Conservation (phyloP, 2,888 invertebrate genomes). For the Sesamia inferens region DNA sequence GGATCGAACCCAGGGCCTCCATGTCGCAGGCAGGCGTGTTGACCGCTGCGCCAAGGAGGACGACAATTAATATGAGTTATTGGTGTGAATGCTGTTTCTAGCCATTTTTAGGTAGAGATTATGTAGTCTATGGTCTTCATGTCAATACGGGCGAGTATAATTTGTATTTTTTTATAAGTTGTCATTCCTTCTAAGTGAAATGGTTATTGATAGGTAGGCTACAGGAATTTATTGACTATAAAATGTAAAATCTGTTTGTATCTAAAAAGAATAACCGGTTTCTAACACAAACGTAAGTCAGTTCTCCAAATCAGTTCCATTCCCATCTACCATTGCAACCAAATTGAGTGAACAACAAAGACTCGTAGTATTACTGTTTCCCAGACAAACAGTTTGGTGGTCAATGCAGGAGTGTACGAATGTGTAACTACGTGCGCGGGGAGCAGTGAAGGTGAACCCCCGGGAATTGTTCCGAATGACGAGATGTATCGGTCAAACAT, state of each 20-base stretch:
- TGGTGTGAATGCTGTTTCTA: conserved; percentile 40
- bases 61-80: too few species aligned
- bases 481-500: conserved; percentile 27
- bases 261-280: conserved; percentile 25
- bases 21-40: too few species aligned
- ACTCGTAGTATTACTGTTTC: conserved; percentile 64
- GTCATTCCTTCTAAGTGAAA: conserved; percentile 33
- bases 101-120: conserved; percentile 47
- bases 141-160: conserved; percentile 25
- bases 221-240: conserved; percentile 24
- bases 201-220: conserved; percentile 19
- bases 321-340: conserved; percentile 14
- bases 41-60: too few species aligned
- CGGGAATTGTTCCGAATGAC: conserved; percentile 16
- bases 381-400: conserved; percentile 68
- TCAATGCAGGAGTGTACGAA: conserved; percentile 52
- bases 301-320: background rate
- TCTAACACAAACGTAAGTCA: conserved; percentile 10
- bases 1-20: too few species aligned
- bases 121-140: conserved; percentile 42
- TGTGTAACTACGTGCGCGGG: conserved; percentile 27
- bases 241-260: conserved; percentile 17
- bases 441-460: conserved; percentile 24
- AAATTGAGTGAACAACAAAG: conserved; percentile 41
- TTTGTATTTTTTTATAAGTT: too few species aligned